These are phyloP conservation scores for Loriculus beryllinus DNA, from an alignment of 2,797 vertebrate genomes.

Conservation along the genomic window DNA sequence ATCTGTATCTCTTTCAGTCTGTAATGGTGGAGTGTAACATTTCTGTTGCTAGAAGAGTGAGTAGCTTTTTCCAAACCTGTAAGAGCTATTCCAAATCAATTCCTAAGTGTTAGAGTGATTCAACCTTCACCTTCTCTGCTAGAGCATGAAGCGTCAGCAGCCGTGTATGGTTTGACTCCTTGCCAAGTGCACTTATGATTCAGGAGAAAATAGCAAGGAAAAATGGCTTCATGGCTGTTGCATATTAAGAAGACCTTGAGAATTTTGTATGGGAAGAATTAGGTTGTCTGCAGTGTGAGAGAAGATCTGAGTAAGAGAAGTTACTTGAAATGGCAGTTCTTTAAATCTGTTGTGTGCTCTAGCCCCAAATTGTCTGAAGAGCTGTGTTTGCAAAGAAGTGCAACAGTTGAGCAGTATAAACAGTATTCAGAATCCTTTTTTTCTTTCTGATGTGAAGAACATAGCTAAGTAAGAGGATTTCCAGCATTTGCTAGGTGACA, in stretches of 20 bases:
- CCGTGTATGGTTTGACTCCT: slow-evolving; percentile 1
- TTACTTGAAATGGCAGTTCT: not conserved
- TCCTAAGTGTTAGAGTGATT: slow-evolving; percentile 44
- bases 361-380: not conserved
- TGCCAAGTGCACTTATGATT: slow-evolving; percentile 27
- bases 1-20: not conserved
- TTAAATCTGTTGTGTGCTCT: not conserved
- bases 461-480: not conserved
- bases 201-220: slow-evolving; percentile 20
- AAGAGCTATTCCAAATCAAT: slow-evolving; percentile 37
- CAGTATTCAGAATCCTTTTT: not conserved
- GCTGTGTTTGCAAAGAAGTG: not conserved
- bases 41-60: not conserved
- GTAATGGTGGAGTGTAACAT: not conserved
- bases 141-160: not conserved
- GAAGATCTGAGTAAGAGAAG: not conserved
- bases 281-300: not conserved
- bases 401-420: not conserved
- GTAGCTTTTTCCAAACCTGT: slow-evolving; percentile 32
- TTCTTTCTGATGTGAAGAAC: not conserved
- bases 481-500: not conserved
- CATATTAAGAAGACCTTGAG: slow-evolving; percentile 30
- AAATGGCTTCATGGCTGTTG: slow-evolving; percentile 13
- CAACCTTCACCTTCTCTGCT: slow-evolving; percentile 56
- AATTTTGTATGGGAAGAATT: not conserved